Evolutionary conservation across 2,797 vertebrate species (phyloP).

Genomic region (Onychomys torridus): DNA sequence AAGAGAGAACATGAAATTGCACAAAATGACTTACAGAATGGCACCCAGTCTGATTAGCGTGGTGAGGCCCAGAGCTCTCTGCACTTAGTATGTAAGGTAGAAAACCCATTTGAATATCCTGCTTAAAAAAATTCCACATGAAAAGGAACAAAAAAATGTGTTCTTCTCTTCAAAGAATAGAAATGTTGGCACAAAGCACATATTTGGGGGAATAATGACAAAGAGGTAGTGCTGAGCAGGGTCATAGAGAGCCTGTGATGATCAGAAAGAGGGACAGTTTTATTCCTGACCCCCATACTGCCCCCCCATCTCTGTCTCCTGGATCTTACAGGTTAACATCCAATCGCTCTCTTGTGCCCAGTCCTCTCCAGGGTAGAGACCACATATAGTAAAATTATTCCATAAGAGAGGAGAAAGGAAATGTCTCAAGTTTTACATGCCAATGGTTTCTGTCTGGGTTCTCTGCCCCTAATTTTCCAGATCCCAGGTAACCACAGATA

Average conservation of each 20-base stretch:
- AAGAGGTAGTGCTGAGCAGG: background rate
- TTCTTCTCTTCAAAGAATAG: constrained; percentile 67
- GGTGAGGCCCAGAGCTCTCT: constrained; percentile 69
- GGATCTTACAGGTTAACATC: background rate
- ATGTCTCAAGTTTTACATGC: background rate
- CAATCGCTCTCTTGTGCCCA: background rate
- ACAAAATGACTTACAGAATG: constrained; percentile 80
- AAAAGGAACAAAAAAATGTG: constrained; percentile 50
- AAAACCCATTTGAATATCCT: constrained; percentile 61
- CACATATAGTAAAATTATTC: background rate
- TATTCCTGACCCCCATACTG: background rate
- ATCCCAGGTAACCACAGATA: background rate
- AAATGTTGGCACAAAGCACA: constrained; percentile 7
- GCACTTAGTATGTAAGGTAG: constrained; percentile 52
- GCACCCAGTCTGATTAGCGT: constrained; percentile 71
- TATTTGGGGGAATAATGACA: background rate
- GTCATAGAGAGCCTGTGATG: background rate
- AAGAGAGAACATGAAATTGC: constrained; percentile 83
- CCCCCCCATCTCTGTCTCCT: background rate
- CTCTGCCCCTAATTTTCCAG: background rate
- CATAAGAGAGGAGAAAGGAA: background rate
- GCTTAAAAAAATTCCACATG: constrained; percentile 14
- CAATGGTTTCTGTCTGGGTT: background rate
- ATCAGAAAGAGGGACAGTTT: background rate
- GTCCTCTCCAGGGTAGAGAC: background rate